Percentiles rank a stretch among this genome's conserved stretches.
Conservation (phyloP, 2,113 vertebrate genomes). For the Grantiella picta region DNA sequence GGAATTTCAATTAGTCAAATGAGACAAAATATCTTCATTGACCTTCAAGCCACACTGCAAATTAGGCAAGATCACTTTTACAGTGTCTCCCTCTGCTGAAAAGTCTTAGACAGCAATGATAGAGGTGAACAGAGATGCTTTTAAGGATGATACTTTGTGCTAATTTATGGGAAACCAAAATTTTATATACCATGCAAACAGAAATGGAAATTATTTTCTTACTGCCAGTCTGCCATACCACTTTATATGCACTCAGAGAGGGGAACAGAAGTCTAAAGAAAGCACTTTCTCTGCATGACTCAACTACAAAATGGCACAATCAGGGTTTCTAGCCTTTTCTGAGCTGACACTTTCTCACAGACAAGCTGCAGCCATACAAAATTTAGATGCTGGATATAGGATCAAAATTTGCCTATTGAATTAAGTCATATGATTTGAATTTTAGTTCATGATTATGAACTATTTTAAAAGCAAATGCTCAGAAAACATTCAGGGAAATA, state of each 20-base stretch:
- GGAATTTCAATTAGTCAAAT: conserved; percentile 23
- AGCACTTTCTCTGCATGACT: not conserved
- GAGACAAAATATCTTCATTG: not conserved
- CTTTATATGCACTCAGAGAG: not conserved
- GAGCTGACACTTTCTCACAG: not conserved
- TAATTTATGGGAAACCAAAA: not conserved
- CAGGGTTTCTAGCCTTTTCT: not conserved
- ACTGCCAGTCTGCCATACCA: not conserved
- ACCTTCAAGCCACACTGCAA: not conserved
- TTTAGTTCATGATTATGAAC: not conserved
- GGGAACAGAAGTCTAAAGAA: not conserved
- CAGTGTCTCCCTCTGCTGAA: not conserved
- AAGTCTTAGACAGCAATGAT: not conserved
- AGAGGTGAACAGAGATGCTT: not conserved
- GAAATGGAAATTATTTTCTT: not conserved
- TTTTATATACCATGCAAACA: not conserved
- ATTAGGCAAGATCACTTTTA: not conserved
- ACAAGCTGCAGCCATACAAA: not conserved
- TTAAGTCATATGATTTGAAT: not conserved
- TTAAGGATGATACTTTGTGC: not conserved
- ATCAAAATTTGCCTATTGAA: not conserved
- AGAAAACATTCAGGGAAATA: not conserved
- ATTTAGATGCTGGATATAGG: not conserved
- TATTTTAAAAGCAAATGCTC: not conserved
- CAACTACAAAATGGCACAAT: not conserved